These are phyloP conservation scores for Microtus oregoni DNA, from an alignment of 2,113 vertebrate species.

Conservation along the genomic window DNA sequence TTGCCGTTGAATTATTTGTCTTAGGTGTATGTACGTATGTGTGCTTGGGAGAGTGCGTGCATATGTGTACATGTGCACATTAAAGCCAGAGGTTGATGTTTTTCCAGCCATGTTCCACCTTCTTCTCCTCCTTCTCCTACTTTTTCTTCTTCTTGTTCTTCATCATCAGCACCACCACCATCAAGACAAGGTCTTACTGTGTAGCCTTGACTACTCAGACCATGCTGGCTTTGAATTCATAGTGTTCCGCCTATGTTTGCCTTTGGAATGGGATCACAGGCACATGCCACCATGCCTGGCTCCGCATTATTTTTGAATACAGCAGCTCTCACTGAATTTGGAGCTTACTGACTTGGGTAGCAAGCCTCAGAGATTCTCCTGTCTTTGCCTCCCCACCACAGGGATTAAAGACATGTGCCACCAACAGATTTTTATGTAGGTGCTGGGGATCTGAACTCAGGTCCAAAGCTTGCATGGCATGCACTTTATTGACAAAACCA, in stretches of 20 bases:
- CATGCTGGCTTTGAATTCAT: not conserved
- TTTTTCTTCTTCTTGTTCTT: not conserved
- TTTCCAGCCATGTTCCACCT: not conserved
- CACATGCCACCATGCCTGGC: not conserved
- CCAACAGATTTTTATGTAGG: not conserved
- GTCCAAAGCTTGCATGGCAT: not conserved
- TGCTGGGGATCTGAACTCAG: not conserved
- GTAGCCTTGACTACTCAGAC: not conserved
- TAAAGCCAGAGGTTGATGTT: not conserved
- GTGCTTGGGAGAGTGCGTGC: no score
- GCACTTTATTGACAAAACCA: no score
- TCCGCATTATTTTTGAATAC: not conserved
- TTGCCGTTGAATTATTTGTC: not conserved
- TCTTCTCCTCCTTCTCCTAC: not conserved
- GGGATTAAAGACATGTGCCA: not conserved
- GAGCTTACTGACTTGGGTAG: not conserved
- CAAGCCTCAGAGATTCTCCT: not conserved
- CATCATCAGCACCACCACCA: not conserved
- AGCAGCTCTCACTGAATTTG: not conserved
- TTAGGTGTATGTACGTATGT: not conserved
- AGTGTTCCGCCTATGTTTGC: not conserved
- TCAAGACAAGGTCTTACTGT: not conserved
- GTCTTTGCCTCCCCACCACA: not conserved
- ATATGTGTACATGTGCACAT: no score
- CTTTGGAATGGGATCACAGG: not conserved